Percentiles rank a stretch among this genome's conserved stretches.
Conservation (phyloP, 1,140 invertebrate genomes). For the Drosophila nannoptera region DNA sequence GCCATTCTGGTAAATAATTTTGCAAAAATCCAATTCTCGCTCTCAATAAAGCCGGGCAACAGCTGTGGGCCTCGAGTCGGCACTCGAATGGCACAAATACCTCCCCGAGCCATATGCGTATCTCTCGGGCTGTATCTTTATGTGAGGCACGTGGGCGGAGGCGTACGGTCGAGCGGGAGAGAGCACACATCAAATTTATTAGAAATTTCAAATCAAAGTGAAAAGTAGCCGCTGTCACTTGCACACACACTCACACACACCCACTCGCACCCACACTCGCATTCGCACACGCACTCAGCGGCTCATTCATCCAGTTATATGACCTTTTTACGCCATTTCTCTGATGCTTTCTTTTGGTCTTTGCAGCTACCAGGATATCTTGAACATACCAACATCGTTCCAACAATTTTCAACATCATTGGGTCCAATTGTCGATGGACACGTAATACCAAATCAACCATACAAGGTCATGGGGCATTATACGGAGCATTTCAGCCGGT, state of each 20-base stretch:
- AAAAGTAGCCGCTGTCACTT: slow-evolving; percentile 70
- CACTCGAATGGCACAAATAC: neutral
- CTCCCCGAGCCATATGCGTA: slow-evolving; percentile 58
- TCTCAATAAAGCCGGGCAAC: slow-evolving; percentile 2
- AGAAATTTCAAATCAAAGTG: slow-evolving; percentile 75
- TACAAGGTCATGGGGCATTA: slow-evolving; percentile 86
- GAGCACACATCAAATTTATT: slow-evolving; percentile 76
- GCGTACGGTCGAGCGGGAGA: slow-evolving; percentile 49
- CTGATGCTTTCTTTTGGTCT: slow-evolving; percentile 59
- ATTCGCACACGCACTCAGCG: slow-evolving; percentile 6
- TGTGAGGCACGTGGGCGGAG: slow-evolving; percentile 58
- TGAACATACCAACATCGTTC: slow-evolving; percentile 83
- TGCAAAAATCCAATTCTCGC: neutral
- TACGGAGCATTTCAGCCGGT: slow-evolving; percentile 84
- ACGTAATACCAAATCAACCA: slow-evolving; percentile 89
- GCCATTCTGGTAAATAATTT: too few species aligned
- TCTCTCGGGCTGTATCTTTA: slow-evolving; percentile 60
- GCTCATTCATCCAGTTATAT: slow-evolving; percentile 55
- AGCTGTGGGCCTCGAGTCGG: slow-evolving; percentile 3
- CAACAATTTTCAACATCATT: slow-evolving; percentile 86
- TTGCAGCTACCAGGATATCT: slow-evolving; percentile 85
- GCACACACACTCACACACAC: slow-evolving; percentile 15
- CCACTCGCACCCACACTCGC: neutral
- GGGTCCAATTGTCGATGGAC: slow-evolving; percentile 90
- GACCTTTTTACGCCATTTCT: slow-evolving; percentile 66